Base-by-base conservation (phyloP, 2,888 invertebrate species). In the Ethmia dodecea region DNA sequence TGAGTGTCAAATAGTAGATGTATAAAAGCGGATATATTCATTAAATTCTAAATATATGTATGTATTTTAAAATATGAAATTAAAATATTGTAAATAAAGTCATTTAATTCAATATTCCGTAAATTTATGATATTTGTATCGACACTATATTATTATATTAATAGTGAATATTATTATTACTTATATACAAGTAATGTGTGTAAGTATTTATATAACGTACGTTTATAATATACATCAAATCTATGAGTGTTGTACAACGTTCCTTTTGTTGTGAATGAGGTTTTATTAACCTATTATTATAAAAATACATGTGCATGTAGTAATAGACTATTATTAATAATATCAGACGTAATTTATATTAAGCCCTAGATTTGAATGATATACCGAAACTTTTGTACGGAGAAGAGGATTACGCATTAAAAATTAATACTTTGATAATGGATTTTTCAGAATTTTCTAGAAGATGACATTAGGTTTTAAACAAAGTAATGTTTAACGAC, bases 1-100 rank as follows among this genome's bases (percentile, higher is more conserved):
- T 60, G 46, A 56, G 64, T 63, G 63, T 72, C 62, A 55, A 64
- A 54, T n/a, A n/a, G n/a, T n/a, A 32, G 60, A 73, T 73, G 60
- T 35, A 52, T 53, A 50, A 62, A 60, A 48, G 29, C 27, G 31
- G 32, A 43, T 37, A 45, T 50, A 48, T 56, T 52, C 59, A 64
- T 61, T 67, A 64, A 73, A 79, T 77, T 81, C 78, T 78, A 78
- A 80, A 79, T 71, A 64, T 66, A 49, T 56, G 60, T 67, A 53
- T 66, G 55, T 52, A 49, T 58, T 58, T 64, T 60, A 61, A 61
- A 66, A 55, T 60, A 55, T 42, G 45, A 37, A 51, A 44, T 33
- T 42, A 43, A 38, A 56, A 57, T 61, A 72, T 51, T 77, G 79
- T 79, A 80, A 57, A 79, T 80, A 80, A 29, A 22, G 20, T 60